Base-by-base conservation (phyloP, 2,797 vertebrate species). In the Protonibea diacanthus region DNA sequence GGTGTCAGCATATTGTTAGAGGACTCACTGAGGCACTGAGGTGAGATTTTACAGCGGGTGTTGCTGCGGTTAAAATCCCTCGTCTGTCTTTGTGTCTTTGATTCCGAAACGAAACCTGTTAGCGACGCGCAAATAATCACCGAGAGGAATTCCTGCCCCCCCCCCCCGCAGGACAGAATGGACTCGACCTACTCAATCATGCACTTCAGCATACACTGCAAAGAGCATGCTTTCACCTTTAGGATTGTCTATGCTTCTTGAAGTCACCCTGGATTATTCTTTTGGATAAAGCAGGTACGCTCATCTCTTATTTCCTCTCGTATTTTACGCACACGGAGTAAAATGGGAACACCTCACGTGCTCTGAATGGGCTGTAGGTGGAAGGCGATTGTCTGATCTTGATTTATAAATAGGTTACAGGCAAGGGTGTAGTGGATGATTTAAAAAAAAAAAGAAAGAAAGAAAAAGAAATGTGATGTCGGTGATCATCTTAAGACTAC, bases 191-290 rank as follows among this genome's bases (percentile, higher is more conserved):
- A 94, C 96, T 96, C 96, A 96, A 95, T 96, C 95, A 95, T 94
- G 96, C 96, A 94, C 96, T 94, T 94, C 93, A 95, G 95, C 95
- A 94, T 92, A 93, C 94, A 81, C 90, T 73, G 89, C 92, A 86
- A 85, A 95, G 95, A 95, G 94, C 96, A 93, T 92, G 95, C 94
- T 95, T 96, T 96, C 96, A 96, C 96, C 96, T 96, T 96, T 90
- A 86, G 87, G 88, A 86, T 87, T 91, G 91, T 84, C 88, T 90
- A 11, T 53, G 83, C 88, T 79, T 88, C 88, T 81, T 89, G 49
- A 88, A 92, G 80, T 92, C 91, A 84, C 74, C 81, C 86, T 83
- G 92, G 88, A 92, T 86, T 88, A 84, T 76, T 91, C 62, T 71
- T 58, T 74, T 69, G 80, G 84, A 82, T 71, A 55, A 83, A 82